These are phyloP conservation scores for Phenganax marumi DNA, from an alignment of 92 coral and sea anemone genomes.

Conservation along the genomic window DNA sequence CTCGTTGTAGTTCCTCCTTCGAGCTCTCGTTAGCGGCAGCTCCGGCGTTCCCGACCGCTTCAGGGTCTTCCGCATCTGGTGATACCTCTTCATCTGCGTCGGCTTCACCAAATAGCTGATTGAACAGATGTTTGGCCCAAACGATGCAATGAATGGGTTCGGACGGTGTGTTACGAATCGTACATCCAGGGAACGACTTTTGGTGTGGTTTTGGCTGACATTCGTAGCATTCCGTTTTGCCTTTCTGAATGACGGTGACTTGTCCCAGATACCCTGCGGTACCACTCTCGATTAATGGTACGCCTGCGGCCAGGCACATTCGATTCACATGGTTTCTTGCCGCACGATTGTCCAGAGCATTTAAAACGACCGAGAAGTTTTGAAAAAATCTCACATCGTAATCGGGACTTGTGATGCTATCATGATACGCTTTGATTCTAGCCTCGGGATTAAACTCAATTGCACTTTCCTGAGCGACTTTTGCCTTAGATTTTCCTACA, in stretches of 20 bases:
- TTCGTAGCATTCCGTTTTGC: conserved; percentile 92
- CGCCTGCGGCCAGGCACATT: conserved; percentile 97
- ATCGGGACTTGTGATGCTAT: conserved; percentile 86
- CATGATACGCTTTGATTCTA: conserved; percentile 82
- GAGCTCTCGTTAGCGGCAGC: conserved; percentile 64
- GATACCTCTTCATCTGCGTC: conserved; percentile 99
- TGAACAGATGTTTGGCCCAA: conserved; percentile 98
- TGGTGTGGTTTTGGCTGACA: conserved; percentile 99
- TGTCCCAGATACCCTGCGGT: conserved; percentile 97
- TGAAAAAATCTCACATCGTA: conserved; percentile 78
- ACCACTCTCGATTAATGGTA: conserved; percentile 94
- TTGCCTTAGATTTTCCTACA: conserved; percentile 94
- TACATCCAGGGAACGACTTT: conserved; percentile 93
- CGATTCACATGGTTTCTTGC: conserved; percentile 98
- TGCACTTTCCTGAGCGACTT: conserved; percentile 95
- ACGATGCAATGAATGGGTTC: conserved; percentile 99
- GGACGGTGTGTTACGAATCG: conserved; percentile 95
- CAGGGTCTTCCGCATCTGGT: conserved; percentile 98
- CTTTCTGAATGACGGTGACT: conserved; percentile 89
- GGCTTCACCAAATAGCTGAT: conserved; percentile 97
- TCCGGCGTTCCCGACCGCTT: conserved; percentile 91
- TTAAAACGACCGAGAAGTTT: conserved; percentile 92
- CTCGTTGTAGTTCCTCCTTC: conserved; percentile 67
- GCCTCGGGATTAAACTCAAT: conserved; percentile 84
- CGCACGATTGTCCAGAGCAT: conserved; percentile 95